phyloP scores from a whole-genome alignment of 2,888 invertebrate species.

The Capitulum mitella region DNA sequence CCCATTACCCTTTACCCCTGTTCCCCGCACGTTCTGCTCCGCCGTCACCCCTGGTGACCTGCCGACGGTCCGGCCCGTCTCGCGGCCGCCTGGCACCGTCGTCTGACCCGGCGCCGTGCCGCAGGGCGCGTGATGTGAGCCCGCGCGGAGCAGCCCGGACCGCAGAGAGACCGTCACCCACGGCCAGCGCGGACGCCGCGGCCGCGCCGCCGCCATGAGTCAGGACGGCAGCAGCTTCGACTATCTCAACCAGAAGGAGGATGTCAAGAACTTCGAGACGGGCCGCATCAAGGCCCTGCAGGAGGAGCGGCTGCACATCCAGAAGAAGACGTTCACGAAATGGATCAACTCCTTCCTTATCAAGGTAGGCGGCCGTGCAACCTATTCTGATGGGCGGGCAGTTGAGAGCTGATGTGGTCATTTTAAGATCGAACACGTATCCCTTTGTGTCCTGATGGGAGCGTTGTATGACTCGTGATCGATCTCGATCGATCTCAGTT shows the following conservation, averaged over 20 bases:
- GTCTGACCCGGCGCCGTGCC: no score
- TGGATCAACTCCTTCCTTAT: constrained; percentile 96
- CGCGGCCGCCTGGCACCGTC: no score
- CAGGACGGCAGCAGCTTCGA: neutral
- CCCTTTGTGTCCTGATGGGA: no score
- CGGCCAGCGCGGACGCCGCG: neutral
- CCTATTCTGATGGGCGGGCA: no score
- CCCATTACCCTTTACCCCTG: no score
- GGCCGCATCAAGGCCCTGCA: constrained; percentile 92
- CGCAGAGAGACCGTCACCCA: neutral
- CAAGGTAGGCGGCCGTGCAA: constrained; percentile 60
- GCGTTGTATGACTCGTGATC: no score
- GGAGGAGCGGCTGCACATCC: constrained; percentile 94
- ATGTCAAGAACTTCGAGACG: constrained; percentile 66
- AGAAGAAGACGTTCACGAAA: constrained; percentile 99
- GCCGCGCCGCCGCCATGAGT: neutral
- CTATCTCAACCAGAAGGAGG: constrained; percentile 34
- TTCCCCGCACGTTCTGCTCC: no score
- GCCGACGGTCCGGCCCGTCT: no score
- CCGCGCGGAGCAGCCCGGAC: neutral
- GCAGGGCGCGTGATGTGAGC: neutral
- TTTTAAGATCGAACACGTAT: no score
- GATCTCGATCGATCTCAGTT: no score
- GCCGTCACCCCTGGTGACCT: no score
- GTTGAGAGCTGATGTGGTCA: no score